phyloP scores from a whole-genome alignment of 1,140 invertebrate genomes.

The Drosophila orosa region DNA sequence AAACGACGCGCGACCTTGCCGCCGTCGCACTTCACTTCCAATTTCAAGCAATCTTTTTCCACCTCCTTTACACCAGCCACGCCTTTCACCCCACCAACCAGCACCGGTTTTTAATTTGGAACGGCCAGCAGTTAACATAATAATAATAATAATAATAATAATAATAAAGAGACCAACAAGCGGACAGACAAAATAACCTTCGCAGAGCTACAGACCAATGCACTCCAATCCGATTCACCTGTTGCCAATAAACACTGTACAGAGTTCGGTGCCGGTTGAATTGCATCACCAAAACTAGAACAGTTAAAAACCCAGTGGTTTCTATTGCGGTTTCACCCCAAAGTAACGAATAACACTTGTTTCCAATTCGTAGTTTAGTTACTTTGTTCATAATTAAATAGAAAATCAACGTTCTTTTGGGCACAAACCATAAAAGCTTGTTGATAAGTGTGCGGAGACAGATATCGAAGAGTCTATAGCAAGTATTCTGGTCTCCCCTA shows the following conservation, averaged over 20 bases:
- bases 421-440: constrained; percentile 1
- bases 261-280: background rate
- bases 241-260: constrained; percentile 19
- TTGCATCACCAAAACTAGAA: constrained; percentile 24
- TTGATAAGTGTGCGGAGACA: constrained; percentile 25
- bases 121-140: constrained; percentile 4
- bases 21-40: constrained; percentile 31
- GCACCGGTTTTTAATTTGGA: constrained; percentile 24
- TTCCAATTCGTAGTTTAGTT: constrained; percentile 1
- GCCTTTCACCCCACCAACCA: constrained; percentile 11
- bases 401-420: constrained; percentile 6
- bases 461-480: constrained; percentile 3
- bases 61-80: constrained; percentile 16
- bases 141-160: constrained; percentile 1
- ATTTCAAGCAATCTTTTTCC: constrained; percentile 19
- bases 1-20: constrained; percentile 67
- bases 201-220: constrained; percentile 17
- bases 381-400: constrained; percentile 20
- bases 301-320: background rate
- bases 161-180: constrained; percentile 16
- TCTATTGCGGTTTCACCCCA: constrained; percentile 1
- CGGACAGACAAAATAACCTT: constrained; percentile 18
- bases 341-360: constrained; percentile 2
- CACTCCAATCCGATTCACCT: constrained; percentile 12
- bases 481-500: background rate